Base-by-base conservation (phyloP, 2,888 invertebrate genomes). In the Caenorhabditis sp. region DNA sequence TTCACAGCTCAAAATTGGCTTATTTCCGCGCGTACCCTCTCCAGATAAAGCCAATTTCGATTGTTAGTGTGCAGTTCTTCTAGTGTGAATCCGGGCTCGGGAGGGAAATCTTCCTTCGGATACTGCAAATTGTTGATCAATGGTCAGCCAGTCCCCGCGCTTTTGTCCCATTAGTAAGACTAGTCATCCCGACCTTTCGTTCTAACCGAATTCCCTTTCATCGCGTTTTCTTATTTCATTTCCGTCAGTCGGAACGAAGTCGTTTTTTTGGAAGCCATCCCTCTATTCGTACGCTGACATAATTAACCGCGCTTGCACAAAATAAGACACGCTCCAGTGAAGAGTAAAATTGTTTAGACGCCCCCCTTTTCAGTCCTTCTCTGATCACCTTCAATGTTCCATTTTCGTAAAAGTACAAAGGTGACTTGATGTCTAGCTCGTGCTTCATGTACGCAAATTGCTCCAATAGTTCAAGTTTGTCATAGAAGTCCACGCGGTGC, bases 301-400 rank as follows among this genome's bases (percentile, higher is more conserved):
- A 68, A 68, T 68, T 58, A 58, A 68, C 48, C 30, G 26, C 50
- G 20, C 32, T 50, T 50, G 17, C 50, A 41, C 37, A 43, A 32
- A 48, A 43, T 35, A 32, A 53, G 30, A 59, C 20, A 59, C 59
- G 59, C 50, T 59, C 24, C 52, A 59, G 50, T 68, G 68, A 58
- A 66, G 55, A 56, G 39, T 41, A 41, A 48, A 66, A 66, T 66
- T 56, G 50, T 46, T 3, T 30, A 52, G 39, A 52, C 50, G 30
- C 43, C 63, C 24, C 53, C 26, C 46, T 46, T 24, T 11, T 13
- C 35, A 6, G 41, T 26, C 72, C 20, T 24, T n/a, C n/a, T n/a
- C n/a, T n/a, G n/a, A n/a, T n/a, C n/a, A 75, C 68, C 63, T 61
- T 68, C 46, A 76, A 35, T 26, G 70, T 76, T 59, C 70, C 71